Conservation (phyloP, 2,888 invertebrate genomes). For the Nemurella pictetii region DNA sequence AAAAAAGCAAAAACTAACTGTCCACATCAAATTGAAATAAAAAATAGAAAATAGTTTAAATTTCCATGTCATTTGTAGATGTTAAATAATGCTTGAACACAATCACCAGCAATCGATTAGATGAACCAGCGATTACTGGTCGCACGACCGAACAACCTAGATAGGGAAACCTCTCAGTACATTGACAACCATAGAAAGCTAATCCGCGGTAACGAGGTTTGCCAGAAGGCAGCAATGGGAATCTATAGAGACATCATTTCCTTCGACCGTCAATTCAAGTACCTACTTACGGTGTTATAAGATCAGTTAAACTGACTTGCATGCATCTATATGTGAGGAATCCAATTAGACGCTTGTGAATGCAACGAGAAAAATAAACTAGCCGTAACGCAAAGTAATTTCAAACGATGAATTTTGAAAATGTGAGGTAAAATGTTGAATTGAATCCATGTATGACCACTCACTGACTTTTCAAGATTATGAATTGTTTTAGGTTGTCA, state of each 20-base stretch:
- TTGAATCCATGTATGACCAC: too few species aligned
- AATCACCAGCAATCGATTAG: background rate
- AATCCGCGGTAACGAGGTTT: background rate
- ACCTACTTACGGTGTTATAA: background rate
- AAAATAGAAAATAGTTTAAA: background rate
- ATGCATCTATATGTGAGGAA: background rate
- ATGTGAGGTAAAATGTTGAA: too few species aligned
- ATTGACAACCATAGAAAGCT: background rate
- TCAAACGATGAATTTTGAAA: too few species aligned
- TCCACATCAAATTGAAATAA: background rate
- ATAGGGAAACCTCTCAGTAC: background rate
- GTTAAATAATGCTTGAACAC: background rate
- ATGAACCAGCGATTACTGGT: background rate
- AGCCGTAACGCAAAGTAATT: too few species aligned
- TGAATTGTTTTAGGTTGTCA: background rate
- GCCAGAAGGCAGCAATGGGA: background rate
- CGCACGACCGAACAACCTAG: background rate
- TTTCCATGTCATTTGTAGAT: background rate
- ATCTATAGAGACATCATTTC: constrained; percentile 4
- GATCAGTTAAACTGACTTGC: background rate
- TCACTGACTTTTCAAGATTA: background rate
- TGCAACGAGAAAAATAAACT: too few species aligned
- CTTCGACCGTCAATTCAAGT: background rate
- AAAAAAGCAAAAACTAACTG: too few species aligned
- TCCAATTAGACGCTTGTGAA: background rate